Evolutionary conservation across 2,113 vertebrate genomes (phyloP), one percentile per base, ranked within the genome.

Genomic region (Hydrochoerus hydrochaeris): DNA sequence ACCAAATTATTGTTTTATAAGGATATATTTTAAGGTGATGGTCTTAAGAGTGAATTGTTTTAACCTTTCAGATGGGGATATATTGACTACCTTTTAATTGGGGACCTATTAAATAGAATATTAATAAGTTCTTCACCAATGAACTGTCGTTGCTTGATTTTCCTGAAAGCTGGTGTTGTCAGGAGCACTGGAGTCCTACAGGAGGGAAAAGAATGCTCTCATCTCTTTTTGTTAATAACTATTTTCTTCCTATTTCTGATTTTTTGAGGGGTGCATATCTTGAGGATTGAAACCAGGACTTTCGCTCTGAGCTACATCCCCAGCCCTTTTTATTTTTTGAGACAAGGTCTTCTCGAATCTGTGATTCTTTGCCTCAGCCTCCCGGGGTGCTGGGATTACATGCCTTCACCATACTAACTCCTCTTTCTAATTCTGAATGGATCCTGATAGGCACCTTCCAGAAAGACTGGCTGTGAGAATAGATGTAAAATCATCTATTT

Each of bases 401-500:
- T 16, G 14, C 41, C 26, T 49, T 30, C 12, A 46, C 35, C 26
- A 77, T 10, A 77, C 73, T 5, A 77, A 4, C 58, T 88, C 32
- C 13, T 80, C 41, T 93, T 85, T 85, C 26, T 95, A 11, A 35
- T 69, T 32, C 38, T 77, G 10, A 75, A 16, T 20, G 7, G 20
- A 67, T 28, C 38, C 14, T 83, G 20, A 49, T 65, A 69, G 90
- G 65, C 11, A 57, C 30, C 60, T 75, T 9, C 41, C 44, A 24
- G 9, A n/a, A 84, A 86, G 57, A 67, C 91, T 60, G 58, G 35
- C 87, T 92, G 60, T 83, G 58, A 35, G 26, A 88, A 32, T 65
- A 84, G 75, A n/a, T 78, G 16, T 85, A 78, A 96, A 97, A 57
- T 88, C 85, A 49, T 87, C 69, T 82, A 69, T 88, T 85, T 94